phyloP scores from a whole-genome alignment of 2,888 invertebrate species.

The Agrotis segetum region DNA sequence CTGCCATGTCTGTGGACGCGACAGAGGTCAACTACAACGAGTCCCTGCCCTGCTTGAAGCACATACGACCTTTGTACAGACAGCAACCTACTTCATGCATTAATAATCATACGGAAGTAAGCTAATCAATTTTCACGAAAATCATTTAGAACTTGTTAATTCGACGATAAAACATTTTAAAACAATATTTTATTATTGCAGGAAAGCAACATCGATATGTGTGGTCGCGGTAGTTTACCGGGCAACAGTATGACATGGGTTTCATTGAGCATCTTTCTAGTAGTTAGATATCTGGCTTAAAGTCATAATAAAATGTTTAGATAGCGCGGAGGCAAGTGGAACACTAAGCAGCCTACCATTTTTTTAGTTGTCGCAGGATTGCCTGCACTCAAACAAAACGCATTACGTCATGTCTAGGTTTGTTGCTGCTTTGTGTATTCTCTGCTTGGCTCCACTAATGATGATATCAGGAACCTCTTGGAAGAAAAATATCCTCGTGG shows the following conservation, averaged over 20 bases:
- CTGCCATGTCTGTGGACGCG: slow-evolving; percentile 83
- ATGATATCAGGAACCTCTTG: not conserved
- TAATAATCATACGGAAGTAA: slow-evolving; percentile 94
- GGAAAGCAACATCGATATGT: slow-evolving; percentile 93
- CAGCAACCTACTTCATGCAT: slow-evolving; percentile 94
- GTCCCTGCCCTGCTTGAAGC: slow-evolving; percentile 91
- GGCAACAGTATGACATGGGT: slow-evolving; percentile 70
- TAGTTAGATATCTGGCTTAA: slow-evolving; percentile 60
- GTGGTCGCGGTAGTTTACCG: slow-evolving; percentile 88
- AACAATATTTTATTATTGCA: slow-evolving; percentile 65
- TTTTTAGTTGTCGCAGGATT: no score
- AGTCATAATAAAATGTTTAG: not conserved
- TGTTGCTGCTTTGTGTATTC: not conserved
- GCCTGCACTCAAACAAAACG: no score
- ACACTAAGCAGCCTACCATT: not conserved
- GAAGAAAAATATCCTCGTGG: not conserved
- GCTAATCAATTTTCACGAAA: not conserved
- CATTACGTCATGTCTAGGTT: not conserved
- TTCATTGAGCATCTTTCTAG: slow-evolving; percentile 66
- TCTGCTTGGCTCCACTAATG: slow-evolving; percentile 7
- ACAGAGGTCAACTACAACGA: slow-evolving; percentile 91
- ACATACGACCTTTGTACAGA: slow-evolving; percentile 91
- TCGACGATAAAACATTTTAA: no score
- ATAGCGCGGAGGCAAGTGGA: not conserved
- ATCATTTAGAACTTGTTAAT: no score